Conservation (phyloP, 1,140 invertebrate species). For the Nasonia longicornis region DNA sequence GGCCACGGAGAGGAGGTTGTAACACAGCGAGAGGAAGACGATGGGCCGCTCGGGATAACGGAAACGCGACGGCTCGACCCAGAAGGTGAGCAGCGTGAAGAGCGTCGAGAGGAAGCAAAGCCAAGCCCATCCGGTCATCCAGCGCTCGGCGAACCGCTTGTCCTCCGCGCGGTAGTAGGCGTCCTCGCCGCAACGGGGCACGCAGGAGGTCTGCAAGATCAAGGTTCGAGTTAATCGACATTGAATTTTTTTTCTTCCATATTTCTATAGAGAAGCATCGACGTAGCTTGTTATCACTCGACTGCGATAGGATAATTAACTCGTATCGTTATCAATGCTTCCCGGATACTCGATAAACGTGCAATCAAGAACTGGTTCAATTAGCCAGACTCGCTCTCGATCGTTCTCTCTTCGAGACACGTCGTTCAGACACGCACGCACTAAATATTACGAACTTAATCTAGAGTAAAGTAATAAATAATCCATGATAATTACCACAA, state of each 20-base stretch:
- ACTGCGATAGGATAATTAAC: too few relatives aligned
- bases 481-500: conserved; percentile 33
- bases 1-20: conserved; percentile 81
- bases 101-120: conserved; percentile 87
- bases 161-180: conserved; percentile 80
- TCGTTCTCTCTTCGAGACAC: too few relatives aligned
- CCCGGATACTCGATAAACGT: too few relatives aligned
- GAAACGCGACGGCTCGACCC: conserved; percentile 86
- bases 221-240: neutral
- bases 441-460: too few relatives aligned
- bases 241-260: neutral
- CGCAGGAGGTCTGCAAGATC: conserved; percentile 64
- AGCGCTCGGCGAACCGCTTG: conserved; percentile 81
- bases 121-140: conserved; percentile 87
- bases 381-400: too few relatives aligned
- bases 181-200: conserved; percentile 77
- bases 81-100: conserved; percentile 89
- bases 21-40: conserved; percentile 88
- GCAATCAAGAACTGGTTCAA: too few relatives aligned
- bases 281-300: too few relatives aligned
- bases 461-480: neutral
- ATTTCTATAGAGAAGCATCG: neutral
- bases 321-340: too few relatives aligned
- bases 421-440: too few relatives aligned
- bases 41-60: conserved; percentile 88